Evolutionary conservation across 2,113 vertebrate species (phyloP), one percentile per base, ranked within the genome.

Genomic region (Paralichthys olivaceus): DNA sequence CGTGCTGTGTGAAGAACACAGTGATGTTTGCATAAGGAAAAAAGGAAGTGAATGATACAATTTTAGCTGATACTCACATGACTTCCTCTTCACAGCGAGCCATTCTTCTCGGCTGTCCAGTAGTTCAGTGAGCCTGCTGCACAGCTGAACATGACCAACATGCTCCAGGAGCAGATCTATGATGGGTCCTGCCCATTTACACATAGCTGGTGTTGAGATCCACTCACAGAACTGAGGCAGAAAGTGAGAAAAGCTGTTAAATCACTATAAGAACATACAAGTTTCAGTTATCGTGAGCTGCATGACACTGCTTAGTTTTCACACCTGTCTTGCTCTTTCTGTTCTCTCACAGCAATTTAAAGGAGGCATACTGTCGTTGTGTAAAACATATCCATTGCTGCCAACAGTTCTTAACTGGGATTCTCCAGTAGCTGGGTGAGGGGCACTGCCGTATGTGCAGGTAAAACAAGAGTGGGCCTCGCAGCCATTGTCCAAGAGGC

Each of bases 201-300:
- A 94, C 74, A 96, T 93, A 65, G 94, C 91, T 0, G 95, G 89
- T n/a, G 96, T 87, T 0, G 96, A 96, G 80, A 99, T 91, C 94
- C 96, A 95, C 88, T 97, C 96, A 77, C 97, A 99, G 88, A 99
- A 99, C 97, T 99, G 67, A n/a, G n/a, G n/a, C n/a, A 66, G 87
- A 37, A 69, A 47, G 87, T 20, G 13, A 23, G n/a, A 20, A 71
- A 63, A 25, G 72, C 57, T 19, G 7, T 26, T 14, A 6, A 0
- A 63, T 83, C 49, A 64, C 2, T 65, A 25, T 62, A 56, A 25
- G 4, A 53, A 51, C 7, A 70, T 28, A 29, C 3, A 56, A 2
- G 58, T 63, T 63, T 62, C 40, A 45, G 5, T n/a, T 22, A 32
- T 1, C 53, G 7, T 43, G 2, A 62, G 70, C 60, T 58, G 0